Conservation (phyloP, 2,797 vertebrate genomes). For the Halcyon badia region DNA sequence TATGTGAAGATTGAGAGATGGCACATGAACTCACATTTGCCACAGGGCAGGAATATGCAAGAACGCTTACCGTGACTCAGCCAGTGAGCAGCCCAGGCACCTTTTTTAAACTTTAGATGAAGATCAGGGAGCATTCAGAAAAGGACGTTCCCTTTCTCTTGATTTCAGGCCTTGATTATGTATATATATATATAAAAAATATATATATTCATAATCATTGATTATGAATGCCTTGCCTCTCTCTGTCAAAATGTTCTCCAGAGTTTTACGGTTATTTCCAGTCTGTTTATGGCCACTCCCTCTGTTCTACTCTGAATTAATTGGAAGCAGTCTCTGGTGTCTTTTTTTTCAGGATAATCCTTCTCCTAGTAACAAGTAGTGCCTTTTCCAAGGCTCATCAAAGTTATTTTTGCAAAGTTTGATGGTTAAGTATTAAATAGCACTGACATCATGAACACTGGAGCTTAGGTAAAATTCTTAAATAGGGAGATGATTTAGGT, state of each 20-base stretch:
- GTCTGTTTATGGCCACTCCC: neutral
- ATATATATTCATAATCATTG: too few species aligned
- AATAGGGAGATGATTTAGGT: neutral
- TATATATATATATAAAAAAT: too few species aligned
- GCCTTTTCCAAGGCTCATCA: neutral
- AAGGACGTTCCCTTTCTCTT: neutral
- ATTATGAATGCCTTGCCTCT: neutral
- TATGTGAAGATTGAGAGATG: neutral
- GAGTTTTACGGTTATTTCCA: conserved; percentile 34
- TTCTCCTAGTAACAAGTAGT: neutral
- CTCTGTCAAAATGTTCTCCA: neutral
- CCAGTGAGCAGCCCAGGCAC: neutral
- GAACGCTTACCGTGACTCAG: neutral
- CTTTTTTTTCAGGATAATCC: neutral
- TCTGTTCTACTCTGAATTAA: neutral
- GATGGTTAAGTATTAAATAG: neutral
- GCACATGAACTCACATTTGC: neutral
- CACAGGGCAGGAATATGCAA: neutral
- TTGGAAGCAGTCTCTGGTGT: neutral
- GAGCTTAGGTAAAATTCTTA: neutral
- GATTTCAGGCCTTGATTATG: neutral
- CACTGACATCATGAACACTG: neutral
- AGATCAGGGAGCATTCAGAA: neutral
- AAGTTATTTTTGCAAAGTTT: neutral
- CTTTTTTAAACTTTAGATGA: neutral